These are phyloP conservation scores for Grammomys surdaster DNA, from an alignment of 2,113 vertebrate species.

Conservation along the genomic window DNA sequence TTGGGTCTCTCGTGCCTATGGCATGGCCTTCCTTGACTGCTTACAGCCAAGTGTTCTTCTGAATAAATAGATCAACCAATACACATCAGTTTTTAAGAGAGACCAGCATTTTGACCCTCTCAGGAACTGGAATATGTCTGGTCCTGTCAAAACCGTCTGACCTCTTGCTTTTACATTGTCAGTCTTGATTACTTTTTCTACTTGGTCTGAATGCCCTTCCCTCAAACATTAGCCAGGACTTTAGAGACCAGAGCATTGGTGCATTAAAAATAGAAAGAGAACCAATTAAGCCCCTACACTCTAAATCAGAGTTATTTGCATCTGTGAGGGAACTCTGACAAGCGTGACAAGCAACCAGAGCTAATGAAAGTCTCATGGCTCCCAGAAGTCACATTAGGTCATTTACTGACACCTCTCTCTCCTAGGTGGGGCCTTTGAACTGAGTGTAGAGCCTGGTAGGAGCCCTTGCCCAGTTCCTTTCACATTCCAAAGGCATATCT, in stretches of 20 bases:
- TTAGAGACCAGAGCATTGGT: constrained; percentile 56
- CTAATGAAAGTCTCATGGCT: constrained; percentile 55
- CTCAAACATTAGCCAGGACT: constrained; percentile 2
- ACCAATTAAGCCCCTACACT: constrained; percentile 69
- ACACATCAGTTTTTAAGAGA: constrained; percentile 8
- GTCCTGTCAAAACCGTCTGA: neutral
- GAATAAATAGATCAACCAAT: neutral
- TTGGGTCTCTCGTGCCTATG: neutral
- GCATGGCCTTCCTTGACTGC: neutral
- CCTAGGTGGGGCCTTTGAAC: neutral
- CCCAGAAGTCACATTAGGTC: constrained; percentile 17
- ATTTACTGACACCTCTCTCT: neutral
- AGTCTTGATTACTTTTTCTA: constrained; percentile 9
- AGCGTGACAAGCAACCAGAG: constrained; percentile 59
- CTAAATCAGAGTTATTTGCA: constrained; percentile 66
- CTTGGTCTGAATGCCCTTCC: neutral
- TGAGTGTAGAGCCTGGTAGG: neutral
- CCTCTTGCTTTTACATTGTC: constrained; percentile 42
- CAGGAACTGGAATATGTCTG: neutral
- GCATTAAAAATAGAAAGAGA: constrained; percentile 67
- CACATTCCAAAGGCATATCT: neutral
- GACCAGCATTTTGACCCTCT: neutral
- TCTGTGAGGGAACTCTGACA: constrained; percentile 68
- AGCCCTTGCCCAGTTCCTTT: neutral
- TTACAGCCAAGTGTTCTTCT: neutral